Evolutionary conservation across 2,113 vertebrate genomes (phyloP).

Genomic region (Nothocercus julius): DNA sequence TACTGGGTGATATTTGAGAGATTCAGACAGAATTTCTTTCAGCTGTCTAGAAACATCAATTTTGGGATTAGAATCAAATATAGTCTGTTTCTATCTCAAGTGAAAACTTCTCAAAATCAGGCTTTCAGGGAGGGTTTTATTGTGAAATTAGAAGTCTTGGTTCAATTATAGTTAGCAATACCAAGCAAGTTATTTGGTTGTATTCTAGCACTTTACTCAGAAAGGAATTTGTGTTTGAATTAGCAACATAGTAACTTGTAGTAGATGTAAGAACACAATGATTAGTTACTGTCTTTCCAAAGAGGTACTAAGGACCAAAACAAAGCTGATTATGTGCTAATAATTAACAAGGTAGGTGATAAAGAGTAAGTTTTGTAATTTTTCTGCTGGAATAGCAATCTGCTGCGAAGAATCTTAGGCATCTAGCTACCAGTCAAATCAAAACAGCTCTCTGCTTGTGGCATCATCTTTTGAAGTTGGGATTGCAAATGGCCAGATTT

Average conservation of each 20-base stretch:
- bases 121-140: background rate
- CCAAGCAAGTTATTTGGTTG: background rate
- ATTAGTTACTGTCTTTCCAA: background rate
- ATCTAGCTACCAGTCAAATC: background rate
- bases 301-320: background rate
- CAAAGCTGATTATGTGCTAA: background rate
- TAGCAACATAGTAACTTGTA: background rate
- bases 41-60: background rate
- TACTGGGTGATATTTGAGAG: background rate
- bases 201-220: background rate
- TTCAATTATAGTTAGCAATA: background rate
- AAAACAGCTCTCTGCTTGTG: background rate
- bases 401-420: background rate
- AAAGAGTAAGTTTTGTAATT: background rate
- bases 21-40: background rate
- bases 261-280: background rate
- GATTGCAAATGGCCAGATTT: background rate
- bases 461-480: background rate
- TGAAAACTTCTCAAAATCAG: background rate
- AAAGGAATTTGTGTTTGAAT: background rate
- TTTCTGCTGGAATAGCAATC: background rate
- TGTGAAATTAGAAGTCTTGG: background rate
- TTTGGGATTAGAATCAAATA: background rate
- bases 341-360: background rate
- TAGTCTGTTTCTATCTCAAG: background rate